Evolutionary conservation across 2,797 vertebrate genomes (phyloP).

Genomic region (Danio aesculapii): DNA sequence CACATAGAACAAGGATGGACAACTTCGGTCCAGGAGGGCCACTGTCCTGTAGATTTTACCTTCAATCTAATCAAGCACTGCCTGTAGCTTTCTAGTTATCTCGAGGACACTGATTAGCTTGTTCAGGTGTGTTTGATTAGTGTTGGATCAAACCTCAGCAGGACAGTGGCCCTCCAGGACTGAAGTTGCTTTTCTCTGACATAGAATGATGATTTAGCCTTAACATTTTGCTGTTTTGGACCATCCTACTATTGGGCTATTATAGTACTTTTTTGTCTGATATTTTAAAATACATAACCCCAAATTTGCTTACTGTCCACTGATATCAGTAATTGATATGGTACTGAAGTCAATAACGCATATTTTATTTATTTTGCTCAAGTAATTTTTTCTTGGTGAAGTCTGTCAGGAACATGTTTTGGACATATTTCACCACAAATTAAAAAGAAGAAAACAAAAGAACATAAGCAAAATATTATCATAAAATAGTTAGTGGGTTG

Average conservation of each 20-base stretch:
- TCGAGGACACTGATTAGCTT: too few species aligned
- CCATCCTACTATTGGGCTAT: not conserved
- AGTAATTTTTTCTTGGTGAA: slow-evolving; percentile 17
- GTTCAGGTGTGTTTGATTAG: too few species aligned
- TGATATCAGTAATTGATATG: not conserved
- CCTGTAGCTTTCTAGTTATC: too few species aligned
- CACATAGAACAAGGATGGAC: slow-evolving; percentile 11
- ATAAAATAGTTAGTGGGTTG: not conserved
- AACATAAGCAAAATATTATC: too few species aligned
- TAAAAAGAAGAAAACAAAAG: too few species aligned
- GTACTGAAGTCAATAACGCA: not conserved
- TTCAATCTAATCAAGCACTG: too few species aligned
- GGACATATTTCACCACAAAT: too few species aligned
- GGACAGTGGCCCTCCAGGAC: too few species aligned
- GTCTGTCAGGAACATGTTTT: not conserved
- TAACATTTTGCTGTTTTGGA: not conserved
- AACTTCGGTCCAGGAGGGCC: too few species aligned
- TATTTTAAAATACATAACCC: not conserved
- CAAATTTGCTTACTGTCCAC: not conserved
- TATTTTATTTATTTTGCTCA: slow-evolving; percentile 9
- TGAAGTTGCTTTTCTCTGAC: too few species aligned
- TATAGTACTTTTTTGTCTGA: not conserved
- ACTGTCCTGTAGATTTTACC: too few species aligned
- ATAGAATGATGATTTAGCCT: not conserved
- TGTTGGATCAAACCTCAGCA: too few species aligned